Base-by-base conservation (phyloP, 2,797 vertebrate species). In the Pipistrellus pipistrellus region DNA sequence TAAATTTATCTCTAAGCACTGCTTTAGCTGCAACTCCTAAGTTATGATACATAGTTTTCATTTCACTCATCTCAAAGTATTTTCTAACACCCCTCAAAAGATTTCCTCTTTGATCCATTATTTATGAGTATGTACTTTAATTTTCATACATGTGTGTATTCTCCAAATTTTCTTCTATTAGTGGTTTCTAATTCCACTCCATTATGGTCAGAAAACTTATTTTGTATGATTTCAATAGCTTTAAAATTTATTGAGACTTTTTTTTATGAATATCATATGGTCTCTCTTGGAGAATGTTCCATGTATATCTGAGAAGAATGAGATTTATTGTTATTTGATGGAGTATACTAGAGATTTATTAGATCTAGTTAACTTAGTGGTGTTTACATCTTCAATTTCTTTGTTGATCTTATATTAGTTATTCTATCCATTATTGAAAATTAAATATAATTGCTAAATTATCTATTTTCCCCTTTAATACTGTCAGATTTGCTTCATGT, bases 181-280 rank as follows among this genome's bases (percentile, higher is more conserved):
- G 2, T 84, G 21, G 23, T 68, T 92, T 88, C 66, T 85, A 81
- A 90, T 46, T 88, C 94, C 27, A 69, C 20, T 30, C 41, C 23
- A 57, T 75, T 90, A 88, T 64, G n/a, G 14, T 87, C 21, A 90
- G 72, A 92, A 78, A 96, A 84, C 18, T 78, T 85, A 82, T 10
- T 91, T 6, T 86, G 41, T 53, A 41, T 69, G 38, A 89, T 66
- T 81, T 88, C 15, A 92, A 27, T n/a, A 38, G 25, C 59, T 85
- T 86, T 83, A 85, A 88, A 41, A 41, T 77, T 30, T 83, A 85
- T 2, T 84, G 48, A 86, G 76, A 57, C 51, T 53, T 89, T 35
- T 82, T 35, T 82, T 75, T 85, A 48, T 15, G 32, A 93, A 14
- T 94, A 81, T 64, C 51, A 32, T n/a, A 41, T 35, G 38, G 57